Percentiles rank a stretch among this genome's conserved stretches.
phyloP scores from a whole-genome alignment of 2,113 vertebrate genomes.

The Sarotherodon lohbergeri region DNA sequence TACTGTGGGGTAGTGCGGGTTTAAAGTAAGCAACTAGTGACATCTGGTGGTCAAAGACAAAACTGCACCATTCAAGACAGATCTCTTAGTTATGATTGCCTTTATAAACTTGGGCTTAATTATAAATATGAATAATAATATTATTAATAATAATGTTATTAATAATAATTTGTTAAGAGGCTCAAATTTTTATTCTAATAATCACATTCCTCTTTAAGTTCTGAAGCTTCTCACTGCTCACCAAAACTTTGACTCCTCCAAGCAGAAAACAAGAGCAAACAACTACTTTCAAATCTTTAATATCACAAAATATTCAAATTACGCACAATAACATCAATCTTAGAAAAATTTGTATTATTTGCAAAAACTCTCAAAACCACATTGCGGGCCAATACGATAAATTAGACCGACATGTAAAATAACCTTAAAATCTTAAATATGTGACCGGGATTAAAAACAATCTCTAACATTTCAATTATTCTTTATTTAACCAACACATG shows the following conservation, averaged over 20 bases:
- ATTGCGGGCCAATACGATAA: slow-evolving; percentile 12
- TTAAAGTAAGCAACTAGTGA: not conserved
- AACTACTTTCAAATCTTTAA: slow-evolving; percentile 47
- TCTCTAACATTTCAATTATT: not conserved
- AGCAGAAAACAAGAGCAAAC: not conserved
- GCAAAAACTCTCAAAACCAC: slow-evolving; percentile 15
- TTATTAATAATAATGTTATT: not conserved
- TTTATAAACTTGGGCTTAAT: not conserved
- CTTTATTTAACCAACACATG: slow-evolving; percentile 14
- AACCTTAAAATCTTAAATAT: slow-evolving; percentile 55
- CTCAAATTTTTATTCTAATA: not conserved
- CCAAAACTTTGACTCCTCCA: not conserved
- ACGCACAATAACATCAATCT: slow-evolving; percentile 11
- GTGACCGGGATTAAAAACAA: slow-evolving; percentile 7
- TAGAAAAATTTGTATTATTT: slow-evolving; percentile 11
- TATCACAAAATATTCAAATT: slow-evolving; percentile 58
- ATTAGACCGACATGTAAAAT: slow-evolving; percentile 14
- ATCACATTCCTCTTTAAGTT: not conserved
- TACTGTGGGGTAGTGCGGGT: no score
- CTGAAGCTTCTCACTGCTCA: not conserved
- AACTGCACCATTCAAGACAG: not conserved
- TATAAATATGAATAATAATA: not conserved
- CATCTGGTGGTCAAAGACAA: slow-evolving; percentile 6
- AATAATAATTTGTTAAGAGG: not conserved
- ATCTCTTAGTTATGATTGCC: not conserved